phyloP scores from a whole-genome alignment of 2,888 invertebrate genomes.

The Drosophila stalkeri region DNA sequence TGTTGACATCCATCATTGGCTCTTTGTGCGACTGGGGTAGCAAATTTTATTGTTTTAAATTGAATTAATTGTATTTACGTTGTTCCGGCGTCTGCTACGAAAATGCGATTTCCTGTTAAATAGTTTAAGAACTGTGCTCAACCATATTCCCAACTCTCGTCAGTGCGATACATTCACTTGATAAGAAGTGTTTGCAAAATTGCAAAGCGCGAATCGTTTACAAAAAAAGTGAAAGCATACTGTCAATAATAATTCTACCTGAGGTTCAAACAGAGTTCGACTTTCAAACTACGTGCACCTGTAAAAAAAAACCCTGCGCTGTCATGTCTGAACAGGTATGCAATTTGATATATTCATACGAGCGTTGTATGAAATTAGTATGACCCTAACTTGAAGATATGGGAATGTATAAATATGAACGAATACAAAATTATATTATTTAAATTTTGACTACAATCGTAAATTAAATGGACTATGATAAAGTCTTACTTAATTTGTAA shows the following conservation, averaged over 20 bases:
- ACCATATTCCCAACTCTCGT: slow-evolving; percentile 35
- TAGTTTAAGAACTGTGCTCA: slow-evolving; percentile 43
- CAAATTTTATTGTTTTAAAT: slow-evolving; percentile 75
- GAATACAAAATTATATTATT: neutral
- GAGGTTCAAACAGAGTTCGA: neutral
- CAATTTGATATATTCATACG: neutral
- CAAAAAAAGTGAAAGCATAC: slow-evolving; percentile 2
- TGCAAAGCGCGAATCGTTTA: neutral
- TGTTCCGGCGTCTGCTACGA: slow-evolving; percentile 63
- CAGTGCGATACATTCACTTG: slow-evolving; percentile 51
- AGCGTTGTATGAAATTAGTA: neutral
- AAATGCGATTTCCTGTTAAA: slow-evolving; percentile 68
- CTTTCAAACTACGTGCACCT: neutral
- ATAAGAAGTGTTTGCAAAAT: slow-evolving; percentile 37
- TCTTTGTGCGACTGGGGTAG: slow-evolving; percentile 52
- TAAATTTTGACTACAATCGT: neutral
- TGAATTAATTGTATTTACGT: slow-evolving; percentile 77
- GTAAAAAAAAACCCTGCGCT: slow-evolving; percentile 10
- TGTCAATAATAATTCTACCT: slow-evolving; percentile 1
- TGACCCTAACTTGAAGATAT: neutral
- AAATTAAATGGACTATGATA: neutral
- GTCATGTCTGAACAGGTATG: slow-evolving; percentile 62
- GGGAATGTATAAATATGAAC: neutral
- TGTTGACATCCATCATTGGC: slow-evolving; percentile 46
- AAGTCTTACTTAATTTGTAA: neutral